Conservation (phyloP, 2,797 vertebrate genomes). For the Siniperca undulata region DNA sequence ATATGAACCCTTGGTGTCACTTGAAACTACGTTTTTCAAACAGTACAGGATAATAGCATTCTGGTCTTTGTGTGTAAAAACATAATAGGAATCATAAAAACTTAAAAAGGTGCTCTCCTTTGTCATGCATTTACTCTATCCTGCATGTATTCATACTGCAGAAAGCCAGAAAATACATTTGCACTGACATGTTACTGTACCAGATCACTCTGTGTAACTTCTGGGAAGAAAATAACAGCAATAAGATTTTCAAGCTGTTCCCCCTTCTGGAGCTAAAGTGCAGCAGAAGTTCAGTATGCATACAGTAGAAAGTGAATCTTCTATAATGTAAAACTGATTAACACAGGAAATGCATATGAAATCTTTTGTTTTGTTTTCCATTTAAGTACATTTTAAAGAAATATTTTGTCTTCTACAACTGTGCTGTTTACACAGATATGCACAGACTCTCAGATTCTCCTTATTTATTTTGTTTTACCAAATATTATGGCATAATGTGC, state of each 20-base stretch:
- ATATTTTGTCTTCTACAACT: background rate
- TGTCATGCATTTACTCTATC: background rate
- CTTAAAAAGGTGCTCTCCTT: background rate
- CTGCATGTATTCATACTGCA: background rate
- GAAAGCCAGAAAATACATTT: conserved; percentile 2
- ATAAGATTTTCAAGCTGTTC: background rate
- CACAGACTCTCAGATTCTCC: background rate
- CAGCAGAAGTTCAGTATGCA: background rate
- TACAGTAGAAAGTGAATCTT: background rate
- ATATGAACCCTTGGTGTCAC: background rate
- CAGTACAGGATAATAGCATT: background rate
- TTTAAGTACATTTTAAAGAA: background rate
- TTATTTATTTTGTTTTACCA: background rate
- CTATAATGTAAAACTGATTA: background rate
- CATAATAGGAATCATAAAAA: background rate
- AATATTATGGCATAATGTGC: background rate
- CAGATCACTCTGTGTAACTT: background rate
- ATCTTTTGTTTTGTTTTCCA: background rate
- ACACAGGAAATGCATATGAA: too few species aligned
- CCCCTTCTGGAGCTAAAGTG: background rate
- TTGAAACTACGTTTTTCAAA: background rate
- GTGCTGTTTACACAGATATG: background rate
- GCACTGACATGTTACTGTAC: background rate
- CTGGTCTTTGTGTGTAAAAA: background rate
- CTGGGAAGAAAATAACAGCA: background rate